A percentile compares a stretch with the other conserved stretches of the same genome.
These are phyloP conservation scores for Limenitis camilla DNA, from an alignment of 2,888 invertebrate species.

Conservation along the genomic window DNA sequence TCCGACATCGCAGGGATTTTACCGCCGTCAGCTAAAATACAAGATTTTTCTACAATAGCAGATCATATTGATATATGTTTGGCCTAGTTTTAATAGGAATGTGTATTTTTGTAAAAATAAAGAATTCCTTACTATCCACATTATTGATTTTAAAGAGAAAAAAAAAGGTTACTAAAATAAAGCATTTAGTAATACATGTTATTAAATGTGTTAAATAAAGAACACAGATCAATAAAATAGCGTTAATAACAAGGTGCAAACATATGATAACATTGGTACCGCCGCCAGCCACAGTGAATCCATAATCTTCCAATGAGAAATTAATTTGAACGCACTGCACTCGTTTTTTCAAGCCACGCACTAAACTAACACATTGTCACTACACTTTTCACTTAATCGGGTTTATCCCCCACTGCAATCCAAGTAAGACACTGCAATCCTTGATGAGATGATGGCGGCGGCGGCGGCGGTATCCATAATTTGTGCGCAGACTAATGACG, in stretches of 20 bases:
- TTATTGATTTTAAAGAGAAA: background rate
- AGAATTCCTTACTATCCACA: no score
- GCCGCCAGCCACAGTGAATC: slow-evolving; percentile 61
- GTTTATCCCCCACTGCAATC: slow-evolving; percentile 69
- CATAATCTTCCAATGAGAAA: slow-evolving; percentile 13
- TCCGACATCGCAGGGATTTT: no score
- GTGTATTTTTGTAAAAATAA: no score
- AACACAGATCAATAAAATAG: slow-evolving; percentile 23
- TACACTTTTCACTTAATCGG: slow-evolving; percentile 53
- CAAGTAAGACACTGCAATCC: slow-evolving; percentile 70
- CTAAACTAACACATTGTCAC: slow-evolving; percentile 57
- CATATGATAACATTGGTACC: slow-evolving; percentile 43
- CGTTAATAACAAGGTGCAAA: slow-evolving; percentile 49
- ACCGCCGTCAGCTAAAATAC: no score
- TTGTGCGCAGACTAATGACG: slow-evolving; percentile 45
- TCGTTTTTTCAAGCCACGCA: slow-evolving; percentile 35
- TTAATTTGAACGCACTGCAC: slow-evolving; percentile 47
- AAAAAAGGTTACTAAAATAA: slow-evolving; percentile 9
- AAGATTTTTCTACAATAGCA: no score
- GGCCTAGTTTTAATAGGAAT: no score
- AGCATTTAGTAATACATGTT: slow-evolving; percentile 20
- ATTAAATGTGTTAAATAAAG: slow-evolving; percentile 23
- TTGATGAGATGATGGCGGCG: slow-evolving; percentile 38
- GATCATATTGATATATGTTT: no score
- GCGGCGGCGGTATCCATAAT: slow-evolving; percentile 59